phyloP scores from a whole-genome alignment of 2,888 invertebrate species.

The Alentia gelatinosa region DNA sequence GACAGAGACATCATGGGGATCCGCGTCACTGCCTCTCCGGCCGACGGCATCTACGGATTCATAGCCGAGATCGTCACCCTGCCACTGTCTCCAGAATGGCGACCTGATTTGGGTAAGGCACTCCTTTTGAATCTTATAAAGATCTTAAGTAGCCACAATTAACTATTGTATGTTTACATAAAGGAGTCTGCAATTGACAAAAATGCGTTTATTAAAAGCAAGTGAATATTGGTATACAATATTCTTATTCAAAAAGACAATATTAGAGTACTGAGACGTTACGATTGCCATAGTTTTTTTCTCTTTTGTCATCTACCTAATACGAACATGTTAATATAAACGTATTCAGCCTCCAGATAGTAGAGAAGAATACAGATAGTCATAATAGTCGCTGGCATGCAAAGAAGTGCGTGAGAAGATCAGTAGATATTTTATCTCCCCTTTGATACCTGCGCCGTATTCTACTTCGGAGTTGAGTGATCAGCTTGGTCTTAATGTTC shows the following conservation, averaged over 20 bases:
- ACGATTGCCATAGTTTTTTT: background rate
- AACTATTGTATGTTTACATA: no score
- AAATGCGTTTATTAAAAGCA: background rate
- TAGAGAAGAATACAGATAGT: no score
- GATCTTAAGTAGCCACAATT: background rate
- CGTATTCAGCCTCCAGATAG: no score
- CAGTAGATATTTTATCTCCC: no score
- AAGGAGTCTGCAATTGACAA: background rate
- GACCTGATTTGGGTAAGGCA: constrained; percentile 74
- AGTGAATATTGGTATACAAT: background rate
- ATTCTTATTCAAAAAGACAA: background rate
- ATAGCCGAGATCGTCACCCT: constrained; percentile 97
- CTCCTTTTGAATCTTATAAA: background rate
- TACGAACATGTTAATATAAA: no score
- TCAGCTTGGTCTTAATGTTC: no score
- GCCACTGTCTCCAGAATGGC: constrained; percentile 82
- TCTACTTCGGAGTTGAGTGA: no score
- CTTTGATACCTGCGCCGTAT: no score
- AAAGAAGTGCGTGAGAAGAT: no score
- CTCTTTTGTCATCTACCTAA: no score
- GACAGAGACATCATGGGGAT: constrained; percentile 85
- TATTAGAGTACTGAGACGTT: background rate
- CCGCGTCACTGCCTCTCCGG: constrained; percentile 95
- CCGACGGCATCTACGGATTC: constrained; percentile 94
- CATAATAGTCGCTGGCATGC: no score